phyloP scores from a whole-genome alignment of 2,797 vertebrate genomes.

The Microctenopoma steveboyesi region DNA sequence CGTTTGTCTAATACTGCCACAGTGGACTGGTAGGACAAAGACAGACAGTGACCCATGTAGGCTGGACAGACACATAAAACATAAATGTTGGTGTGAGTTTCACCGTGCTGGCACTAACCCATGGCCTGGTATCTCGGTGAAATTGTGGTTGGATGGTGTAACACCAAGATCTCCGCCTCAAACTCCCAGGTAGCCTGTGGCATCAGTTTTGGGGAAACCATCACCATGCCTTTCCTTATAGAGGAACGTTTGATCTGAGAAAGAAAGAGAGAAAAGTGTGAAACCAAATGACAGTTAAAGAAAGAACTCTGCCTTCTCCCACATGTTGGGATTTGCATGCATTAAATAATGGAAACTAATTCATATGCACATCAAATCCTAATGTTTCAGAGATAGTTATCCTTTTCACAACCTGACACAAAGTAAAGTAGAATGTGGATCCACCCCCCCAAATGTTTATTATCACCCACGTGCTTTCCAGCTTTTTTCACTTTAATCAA shows the following conservation, averaged over 20 bases:
- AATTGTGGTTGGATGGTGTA: constrained; percentile 96
- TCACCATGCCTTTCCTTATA: constrained; percentile 98
- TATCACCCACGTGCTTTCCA: no score
- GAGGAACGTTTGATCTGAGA: constrained; percentile 93
- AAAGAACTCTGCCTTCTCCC: constrained; percentile 11
- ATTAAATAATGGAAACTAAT: constrained; percentile 32
- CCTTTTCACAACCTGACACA: not conserved
- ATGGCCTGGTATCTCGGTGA: constrained; percentile 96
- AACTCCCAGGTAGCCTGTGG: constrained; percentile 97
- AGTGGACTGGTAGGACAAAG: constrained; percentile 74
- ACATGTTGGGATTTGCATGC: constrained; percentile 32
- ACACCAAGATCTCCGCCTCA: constrained; percentile 94
- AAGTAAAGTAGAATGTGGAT: no score
- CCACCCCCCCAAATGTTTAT: no score
- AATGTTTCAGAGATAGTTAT: constrained; percentile 23
- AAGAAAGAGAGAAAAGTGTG: not conserved
- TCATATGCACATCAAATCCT: constrained; percentile 11
- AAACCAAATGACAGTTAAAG: constrained; percentile 25
- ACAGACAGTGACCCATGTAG: not conserved
- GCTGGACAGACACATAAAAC: not conserved
- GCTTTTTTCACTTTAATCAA: not conserved
- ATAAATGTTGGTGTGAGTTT: rapidly evolving
- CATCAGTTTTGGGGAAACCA: constrained; percentile 93
- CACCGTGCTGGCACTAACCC: constrained; percentile 79
- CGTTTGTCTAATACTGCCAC: constrained; percentile 95